phyloP scores from a whole-genome alignment of 2,113 vertebrate species.

The Propithecus coquereli region DNA sequence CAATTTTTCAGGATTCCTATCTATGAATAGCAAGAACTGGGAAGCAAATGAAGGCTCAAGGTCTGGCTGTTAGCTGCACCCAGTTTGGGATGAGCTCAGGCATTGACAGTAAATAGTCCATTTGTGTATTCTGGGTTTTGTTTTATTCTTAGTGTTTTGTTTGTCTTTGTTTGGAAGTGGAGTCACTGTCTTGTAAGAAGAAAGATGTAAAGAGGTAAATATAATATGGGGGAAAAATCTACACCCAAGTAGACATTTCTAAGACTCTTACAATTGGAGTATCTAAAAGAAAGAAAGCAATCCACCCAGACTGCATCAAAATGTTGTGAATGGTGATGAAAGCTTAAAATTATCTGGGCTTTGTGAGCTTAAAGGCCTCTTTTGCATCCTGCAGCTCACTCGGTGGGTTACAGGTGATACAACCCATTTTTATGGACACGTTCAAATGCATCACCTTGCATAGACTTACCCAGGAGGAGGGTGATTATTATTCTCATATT shows the following conservation, averaged over 20 bases:
- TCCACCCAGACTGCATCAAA: background rate
- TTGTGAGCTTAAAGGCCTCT: background rate
- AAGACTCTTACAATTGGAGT: background rate
- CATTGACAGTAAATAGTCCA: background rate
- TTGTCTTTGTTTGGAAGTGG: background rate
- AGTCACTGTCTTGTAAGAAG: background rate
- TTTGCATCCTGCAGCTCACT: background rate
- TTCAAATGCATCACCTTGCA: background rate
- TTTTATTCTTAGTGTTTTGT: too few relatives aligned
- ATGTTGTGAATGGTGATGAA: background rate
- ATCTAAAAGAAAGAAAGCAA: background rate
- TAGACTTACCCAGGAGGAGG: background rate
- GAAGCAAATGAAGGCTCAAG: background rate
- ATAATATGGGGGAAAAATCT: background rate
- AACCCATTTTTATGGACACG: background rate
- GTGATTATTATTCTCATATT: background rate
- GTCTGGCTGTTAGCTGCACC: background rate
- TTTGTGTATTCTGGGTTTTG: too few relatives aligned
- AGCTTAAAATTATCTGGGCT: background rate
- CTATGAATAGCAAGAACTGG: background rate
- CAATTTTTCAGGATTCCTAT: slow-evolving; percentile 18
- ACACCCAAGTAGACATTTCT: background rate
- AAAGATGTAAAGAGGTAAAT: background rate
- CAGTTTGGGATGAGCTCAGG: background rate
- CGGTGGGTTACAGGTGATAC: background rate